These are phyloP conservation scores for Alloscopus bannaensis DNA, from an alignment of 2,888 invertebrate genomes.

Conservation along the genomic window DNA sequence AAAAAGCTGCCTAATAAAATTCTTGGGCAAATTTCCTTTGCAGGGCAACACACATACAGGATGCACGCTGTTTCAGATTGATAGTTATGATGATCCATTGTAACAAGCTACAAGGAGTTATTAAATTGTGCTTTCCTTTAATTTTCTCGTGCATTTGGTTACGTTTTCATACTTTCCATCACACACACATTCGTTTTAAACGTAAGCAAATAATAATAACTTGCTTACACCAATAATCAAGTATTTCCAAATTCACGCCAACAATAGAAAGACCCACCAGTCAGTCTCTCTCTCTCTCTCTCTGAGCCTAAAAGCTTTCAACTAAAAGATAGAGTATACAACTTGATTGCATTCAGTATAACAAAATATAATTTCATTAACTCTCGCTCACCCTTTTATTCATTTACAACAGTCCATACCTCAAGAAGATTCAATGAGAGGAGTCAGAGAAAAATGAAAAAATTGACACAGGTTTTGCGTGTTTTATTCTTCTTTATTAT, in stretches of 20 bases:
- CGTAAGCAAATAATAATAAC: constrained; percentile 1
- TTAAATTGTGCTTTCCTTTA: too few relatives aligned
- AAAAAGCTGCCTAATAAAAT: constrained; percentile 35
- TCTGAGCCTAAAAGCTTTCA: constrained; percentile 5
- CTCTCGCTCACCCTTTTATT: constrained; percentile 33
- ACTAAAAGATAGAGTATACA: too few relatives aligned
- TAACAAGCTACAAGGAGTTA: too few relatives aligned
- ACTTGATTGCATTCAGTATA: constrained; percentile 9
- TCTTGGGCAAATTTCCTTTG: constrained; percentile 14
- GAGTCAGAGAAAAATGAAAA: constrained; percentile 37
- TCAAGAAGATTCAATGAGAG: constrained; percentile 26
- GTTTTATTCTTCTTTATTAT: constrained; percentile 59
- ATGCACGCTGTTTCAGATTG: constrained; percentile 39
- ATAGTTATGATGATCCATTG: constrained; percentile 36
- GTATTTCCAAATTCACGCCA: constrained; percentile 47
- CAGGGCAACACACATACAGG: constrained; percentile 18
- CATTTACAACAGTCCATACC: constrained; percentile 12
- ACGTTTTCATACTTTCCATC: too few relatives aligned
- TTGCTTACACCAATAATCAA: constrained; percentile 18
- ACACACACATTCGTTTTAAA: too few relatives aligned
- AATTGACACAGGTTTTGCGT: constrained; percentile 56
- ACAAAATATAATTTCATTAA: constrained; percentile 58
- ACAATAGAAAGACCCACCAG: constrained; percentile 54
- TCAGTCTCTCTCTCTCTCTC: constrained; percentile 41
- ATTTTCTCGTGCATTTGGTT: too few relatives aligned